Evolutionary conservation across 1,140 invertebrate species (phyloP), one percentile per base, ranked within the genome.

Genomic region (Sipha flava): DNA sequence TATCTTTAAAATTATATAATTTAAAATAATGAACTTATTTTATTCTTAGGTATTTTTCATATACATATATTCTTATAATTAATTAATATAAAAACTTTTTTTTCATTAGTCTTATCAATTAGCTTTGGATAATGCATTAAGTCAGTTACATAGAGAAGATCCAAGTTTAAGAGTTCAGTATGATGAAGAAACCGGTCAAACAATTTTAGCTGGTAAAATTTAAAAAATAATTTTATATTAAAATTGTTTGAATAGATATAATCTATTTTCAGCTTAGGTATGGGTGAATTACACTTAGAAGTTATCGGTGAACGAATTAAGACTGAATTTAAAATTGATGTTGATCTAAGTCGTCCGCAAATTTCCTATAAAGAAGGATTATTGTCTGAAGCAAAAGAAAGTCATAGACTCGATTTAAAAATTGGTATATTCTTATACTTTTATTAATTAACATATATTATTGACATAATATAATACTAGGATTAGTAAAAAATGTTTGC

Each of bases 251-350:
- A 68, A 54, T 49, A 49, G 59, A 37, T 80, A 9, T 16, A 40
- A 47, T 66, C 57, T 3, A 23, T 54, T 66, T 80, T 80, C 9
- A 81, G 64, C 52, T 81, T 79, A 89, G 92, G 94, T 21, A 99
- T 99, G 97, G 98, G 98, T 9, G 96, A 99, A 87, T 87, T 99
- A 5, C 97, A 99, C 86, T 87, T 99, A 79, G 96, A 99, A 83
- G 93, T 99, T 62, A 93, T 99, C 45, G 93, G 93, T 83, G 93
- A 97, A 82, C 87, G 95, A 75, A 91, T 98, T 31, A 85, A 88
- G 66, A 90, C 89, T 70, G 96, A 99, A 83, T 98, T 95, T 85
- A 95, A 94, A 85, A 90, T 99, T 70, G 93, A 99, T 47, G 95
- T 91, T 2, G 93, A 97, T 82, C 85, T 99, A n/a, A 97, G 98